Evolutionary conservation across 2,888 invertebrate genomes (phyloP), one percentile per base, ranked within the genome.

Genomic region (Dolomedes plantarius): DNA sequence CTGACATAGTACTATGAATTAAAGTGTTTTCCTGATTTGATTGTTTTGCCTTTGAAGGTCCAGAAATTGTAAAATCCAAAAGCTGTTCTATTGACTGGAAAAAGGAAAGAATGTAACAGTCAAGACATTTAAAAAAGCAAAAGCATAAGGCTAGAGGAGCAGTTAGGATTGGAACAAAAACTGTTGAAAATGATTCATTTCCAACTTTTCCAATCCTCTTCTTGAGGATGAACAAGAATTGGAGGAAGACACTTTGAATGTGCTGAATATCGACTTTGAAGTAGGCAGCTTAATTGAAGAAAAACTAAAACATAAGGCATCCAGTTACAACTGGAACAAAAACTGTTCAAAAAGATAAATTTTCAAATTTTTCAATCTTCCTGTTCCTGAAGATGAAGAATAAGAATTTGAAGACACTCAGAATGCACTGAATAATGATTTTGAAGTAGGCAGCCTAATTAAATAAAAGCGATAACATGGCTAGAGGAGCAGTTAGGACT

Each of bases 141-240:
- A 99, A 99, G 92, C 98, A 99, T 92, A 98, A 98, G 94, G 96
- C 96, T 64, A 94, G 96, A 88, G 98, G 97, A 72, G 95, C 96
- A 0, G 96, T 97, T 86, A 94, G 98, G 90, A 97, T 97, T n/a
- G 95, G 99, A 89, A 96, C 96, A 73, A 98, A 98, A 93, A 96
- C 96, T 76, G 96, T 99, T 89, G 96, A 97, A 91, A 97, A 96
- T 81, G 98, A 99, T 92, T 99, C 98, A 0, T 99, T 99, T 99
- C 99, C 93, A 99, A 99, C 93, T 99, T 99, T 94, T 99, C 99
- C 93, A 94, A 94, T n/a, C n/a, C n/a, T n/a, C n/a, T n/a, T n/a
- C n/a, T n/a, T n/a, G n/a, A n/a, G n/a, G n/a, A n/a, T n/a, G n/a
- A n/a, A n/a, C n/a, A n/a, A n/a, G n/a, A n/a, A n/a, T n/a, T n/a